A percentile compares a stretch with the other conserved stretches of the same genome.
These are phyloP conservation scores for Lateolabrax maculatus DNA, from an alignment of 2,797 vertebrate genomes.

Conservation along the genomic window DNA sequence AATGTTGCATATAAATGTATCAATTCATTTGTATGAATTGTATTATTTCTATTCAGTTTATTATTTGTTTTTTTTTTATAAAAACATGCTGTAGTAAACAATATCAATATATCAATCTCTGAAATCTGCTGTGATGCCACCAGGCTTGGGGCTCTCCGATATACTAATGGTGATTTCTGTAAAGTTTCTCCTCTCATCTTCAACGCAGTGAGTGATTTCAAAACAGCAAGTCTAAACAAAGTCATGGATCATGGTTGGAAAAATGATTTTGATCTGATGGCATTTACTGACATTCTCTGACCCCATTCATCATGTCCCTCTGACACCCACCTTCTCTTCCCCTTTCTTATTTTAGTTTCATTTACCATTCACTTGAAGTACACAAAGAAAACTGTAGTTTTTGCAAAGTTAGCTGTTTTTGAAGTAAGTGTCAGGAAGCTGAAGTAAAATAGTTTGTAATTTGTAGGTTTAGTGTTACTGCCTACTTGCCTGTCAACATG, in stretches of 20 bases:
- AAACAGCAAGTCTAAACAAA: slow-evolving; percentile 9
- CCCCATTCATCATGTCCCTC: slow-evolving; percentile 19
- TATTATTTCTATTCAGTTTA: background rate
- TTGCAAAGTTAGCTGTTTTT: background rate
- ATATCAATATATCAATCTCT: background rate
- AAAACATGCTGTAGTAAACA: background rate
- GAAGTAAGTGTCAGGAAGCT: background rate
- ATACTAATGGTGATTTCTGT: background rate
- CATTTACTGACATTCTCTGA: slow-evolving; percentile 42
- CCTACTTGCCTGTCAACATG: too few species aligned
- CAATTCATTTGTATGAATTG: too few species aligned
- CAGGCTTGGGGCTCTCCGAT: background rate
- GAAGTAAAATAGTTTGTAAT: background rate
- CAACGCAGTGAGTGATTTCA: background rate
- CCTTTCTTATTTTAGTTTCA: slow-evolving; percentile 3
- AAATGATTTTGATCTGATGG: slow-evolving; percentile 33
- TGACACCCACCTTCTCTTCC: slow-evolving; percentile 18
- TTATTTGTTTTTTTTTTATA: background rate
- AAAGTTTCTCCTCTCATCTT: background rate
- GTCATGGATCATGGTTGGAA: background rate
- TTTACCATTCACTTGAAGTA: background rate
- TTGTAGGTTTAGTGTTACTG: background rate
- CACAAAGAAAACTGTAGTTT: background rate
- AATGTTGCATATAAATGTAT: too few species aligned
- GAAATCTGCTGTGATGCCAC: background rate